Evolutionary conservation across 2,888 invertebrate genomes (phyloP), one percentile per base, ranked within the genome.

Genomic region (Spisula subtruncata): DNA sequence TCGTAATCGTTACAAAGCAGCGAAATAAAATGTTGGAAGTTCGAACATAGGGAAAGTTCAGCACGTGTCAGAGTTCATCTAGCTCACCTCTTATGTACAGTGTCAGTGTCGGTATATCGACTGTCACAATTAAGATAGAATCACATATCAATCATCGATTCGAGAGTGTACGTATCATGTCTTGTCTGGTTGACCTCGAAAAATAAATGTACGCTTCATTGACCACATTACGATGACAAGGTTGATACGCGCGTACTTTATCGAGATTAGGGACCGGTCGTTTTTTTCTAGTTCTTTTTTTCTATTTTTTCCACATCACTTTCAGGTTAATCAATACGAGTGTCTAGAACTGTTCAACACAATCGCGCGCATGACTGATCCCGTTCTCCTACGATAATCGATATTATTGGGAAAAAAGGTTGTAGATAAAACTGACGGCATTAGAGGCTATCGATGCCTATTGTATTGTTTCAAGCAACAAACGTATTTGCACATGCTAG

Each of bases 101-200:
- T 51, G 48, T 48, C 48, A 48, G 46, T 51, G 48, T 48, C 48
- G 25, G 46, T 81, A 46, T 16, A 18, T 81, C 48, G 48, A 46
- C 81, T 81, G 81, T 81, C 81, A 81, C 46, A 20, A 81, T 46
- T 4, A 25, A 81, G 81, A 48, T 46, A 81, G 18, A n/a, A 25
- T 51, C 81, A 81, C 35, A 46, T 35, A 81, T 75, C 75, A 75
- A 75, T 35, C 75, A 75, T 32, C 18, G 75, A 32, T 75, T 75
- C 35, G 29, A 75, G 75, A 4, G n/a, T n/a, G n/a, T n/a, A n/a
- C n/a, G 75, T 35, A 75, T 32, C 75, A 18, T 8, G 60, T 20
- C 75, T 75, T 35, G 75, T 75, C 75, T 75, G 2, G 75, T 75
- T 75, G 75, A 75, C 75, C 75, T 75, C 75, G 35, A 75, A 75